Conservation (phyloP, 2,797 vertebrate genomes). For the Ara ararauna region DNA sequence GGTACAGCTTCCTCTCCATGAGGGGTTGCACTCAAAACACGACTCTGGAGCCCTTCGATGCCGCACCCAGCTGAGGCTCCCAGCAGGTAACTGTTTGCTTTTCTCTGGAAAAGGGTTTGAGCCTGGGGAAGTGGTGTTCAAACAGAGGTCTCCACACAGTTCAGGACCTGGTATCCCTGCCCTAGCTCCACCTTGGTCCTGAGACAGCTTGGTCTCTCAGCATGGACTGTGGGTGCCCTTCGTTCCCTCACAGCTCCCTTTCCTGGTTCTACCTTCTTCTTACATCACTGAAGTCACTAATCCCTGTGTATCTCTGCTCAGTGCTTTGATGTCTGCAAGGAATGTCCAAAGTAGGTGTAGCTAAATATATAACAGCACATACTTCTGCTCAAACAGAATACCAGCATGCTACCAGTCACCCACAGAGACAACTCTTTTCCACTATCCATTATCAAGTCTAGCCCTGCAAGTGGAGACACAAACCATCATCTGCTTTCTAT, state of each 20-base stretch:
- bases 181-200: neutral
- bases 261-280: neutral
- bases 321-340: neutral
- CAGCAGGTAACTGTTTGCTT: conserved; percentile 33
- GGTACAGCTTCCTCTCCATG: neutral
- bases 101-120: conserved; percentile 34
- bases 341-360: neutral
- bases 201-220: neutral
- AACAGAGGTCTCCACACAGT: neutral
- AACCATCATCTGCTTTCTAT: neutral
- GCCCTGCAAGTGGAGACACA: neutral
- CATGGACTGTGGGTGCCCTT: fast-evolving
- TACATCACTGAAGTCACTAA: neutral
- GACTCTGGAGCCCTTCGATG: neutral
- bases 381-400: neutral
- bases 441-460: neutral
- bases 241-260: neutral
- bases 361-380: neutral
- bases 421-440: neutral
- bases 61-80: conserved; percentile 32
- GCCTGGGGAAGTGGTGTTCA: conserved; percentile 11
- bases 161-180: neutral
- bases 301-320: neutral
- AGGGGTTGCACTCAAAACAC: neutral
- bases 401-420: fast-evolving